Base-by-base conservation (phyloP, 2,888 invertebrate genomes). In the Volucella inanis region DNA sequence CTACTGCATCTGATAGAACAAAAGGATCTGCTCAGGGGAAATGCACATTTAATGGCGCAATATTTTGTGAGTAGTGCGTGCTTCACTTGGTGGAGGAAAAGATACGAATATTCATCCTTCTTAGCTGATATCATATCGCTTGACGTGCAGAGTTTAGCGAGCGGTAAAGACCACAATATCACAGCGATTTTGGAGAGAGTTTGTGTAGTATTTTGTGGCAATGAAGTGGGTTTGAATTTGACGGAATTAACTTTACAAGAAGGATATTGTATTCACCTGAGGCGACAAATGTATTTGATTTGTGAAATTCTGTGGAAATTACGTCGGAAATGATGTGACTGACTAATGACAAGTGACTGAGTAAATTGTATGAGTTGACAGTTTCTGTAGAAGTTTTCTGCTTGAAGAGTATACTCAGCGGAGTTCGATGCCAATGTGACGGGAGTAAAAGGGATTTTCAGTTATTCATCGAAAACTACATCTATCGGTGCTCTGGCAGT, bases 11-110 rank as follows among this genome's bases (percentile, higher is more conserved):
- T 70, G 70, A 81, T 70, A 50, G 62, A 64, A 76, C 76, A 76
- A 81, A 76, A 81, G 70, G 81, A 76, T 76, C 65, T 81, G 70
- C 65, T 76, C 70, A 47, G 54, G 68, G 55, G 75, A 81, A 81
- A 81, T 81, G 75, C 71, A 76, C 76, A 76, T 64, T 76, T 70
- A 65, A 81, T 76, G 68, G 70, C 62, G 64, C 47, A 54, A 57
- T 43, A 76, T 70, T 59, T 76, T 22, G 18, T 22, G 18, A 65
- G 70, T 57, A 75, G 62, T 81, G 62, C 81, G 71, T 76, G 75
- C 62, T 64, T 49, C 43, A 15, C 47, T 38, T 38, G 39, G 47
- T 31, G 31, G 31, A 4, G 31, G 31, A 31, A 47, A 31, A 18
- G 22, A 41, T 50, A 52, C 12, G 43, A 22, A 31, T 57, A 49